Conservation (phyloP, 2,888 invertebrate genomes). For the Drepanosiphum platanoidis region DNA sequence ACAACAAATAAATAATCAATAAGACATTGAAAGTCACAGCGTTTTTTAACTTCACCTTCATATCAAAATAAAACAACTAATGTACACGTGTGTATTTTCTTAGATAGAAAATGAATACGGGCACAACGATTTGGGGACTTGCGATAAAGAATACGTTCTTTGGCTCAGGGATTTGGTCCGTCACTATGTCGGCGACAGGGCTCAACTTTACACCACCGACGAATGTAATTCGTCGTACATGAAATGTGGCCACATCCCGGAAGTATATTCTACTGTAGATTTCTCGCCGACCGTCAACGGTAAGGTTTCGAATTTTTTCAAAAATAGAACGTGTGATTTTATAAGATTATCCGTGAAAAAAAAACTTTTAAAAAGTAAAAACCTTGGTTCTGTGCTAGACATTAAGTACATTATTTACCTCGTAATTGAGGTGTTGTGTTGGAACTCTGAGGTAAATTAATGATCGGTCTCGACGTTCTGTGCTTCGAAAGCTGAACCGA, state of each 20-base stretch:
- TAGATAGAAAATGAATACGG: constrained; percentile 94
- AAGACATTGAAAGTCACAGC: no score
- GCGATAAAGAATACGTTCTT: constrained; percentile 76
- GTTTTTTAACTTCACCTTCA: no score
- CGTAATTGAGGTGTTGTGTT: no score
- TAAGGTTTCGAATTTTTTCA: no score
- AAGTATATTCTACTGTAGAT: constrained; percentile 81
- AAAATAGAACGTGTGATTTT: not conserved
- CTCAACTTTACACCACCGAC: constrained; percentile 86
- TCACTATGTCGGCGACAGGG: constrained; percentile 72
- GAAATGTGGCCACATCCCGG: constrained; percentile 76
- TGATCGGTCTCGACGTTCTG: no score
- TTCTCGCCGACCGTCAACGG: constrained; percentile 69
- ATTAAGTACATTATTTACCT: no score
- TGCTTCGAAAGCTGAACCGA: no score
- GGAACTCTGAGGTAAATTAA: no score
- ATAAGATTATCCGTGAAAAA: no score
- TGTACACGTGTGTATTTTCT: not conserved
- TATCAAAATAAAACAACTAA: not conserved
- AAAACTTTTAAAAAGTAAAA: no score
- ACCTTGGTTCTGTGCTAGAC: no score
- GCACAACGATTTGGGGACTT: constrained; percentile 69
- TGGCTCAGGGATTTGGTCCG: constrained; percentile 75
- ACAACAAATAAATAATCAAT: no score
- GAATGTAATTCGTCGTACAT: constrained; percentile 72